phyloP scores from a whole-genome alignment of 2,888 invertebrate species.

The Furcula furcula region DNA sequence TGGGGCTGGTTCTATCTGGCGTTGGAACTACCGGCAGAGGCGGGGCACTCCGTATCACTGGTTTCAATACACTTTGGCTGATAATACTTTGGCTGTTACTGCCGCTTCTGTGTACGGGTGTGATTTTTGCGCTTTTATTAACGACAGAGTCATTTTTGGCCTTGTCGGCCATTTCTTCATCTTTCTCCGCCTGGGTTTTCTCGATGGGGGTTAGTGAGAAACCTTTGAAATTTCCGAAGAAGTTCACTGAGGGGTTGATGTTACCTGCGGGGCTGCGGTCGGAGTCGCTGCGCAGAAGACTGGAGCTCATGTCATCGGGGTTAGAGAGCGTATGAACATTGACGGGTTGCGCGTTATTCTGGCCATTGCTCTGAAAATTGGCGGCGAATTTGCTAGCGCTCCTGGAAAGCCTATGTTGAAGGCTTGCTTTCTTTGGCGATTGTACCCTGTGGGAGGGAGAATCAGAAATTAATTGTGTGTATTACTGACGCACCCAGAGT shows the following conservation, averaged over 20 bases:
- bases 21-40: constrained; percentile 83
- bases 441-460: no score
- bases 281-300: constrained; percentile 81
- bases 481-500: no score
- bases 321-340: constrained; percentile 80
- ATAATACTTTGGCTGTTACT: constrained; percentile 63
- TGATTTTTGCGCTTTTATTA: constrained; percentile 80
- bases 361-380: constrained; percentile 63
- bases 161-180: neutral
- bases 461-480: no score
- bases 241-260: constrained; percentile 79
- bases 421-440: constrained; percentile 70
- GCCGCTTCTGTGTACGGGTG: constrained; percentile 67
- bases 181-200: constrained; percentile 4
- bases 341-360: constrained; percentile 57
- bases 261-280: constrained; percentile 68
- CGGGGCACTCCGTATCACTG: constrained; percentile 83
- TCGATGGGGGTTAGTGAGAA: constrained; percentile 88
- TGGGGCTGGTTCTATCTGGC: constrained; percentile 57
- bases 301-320: constrained; percentile 88
- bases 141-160: constrained; percentile 28
- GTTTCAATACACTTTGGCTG: constrained; percentile 58
- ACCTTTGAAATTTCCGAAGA: constrained; percentile 94
- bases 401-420: constrained; percentile 69
- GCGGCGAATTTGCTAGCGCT: constrained; percentile 74